Evolutionary conservation across 2,888 invertebrate species (phyloP).

Genomic region (Tiphia femorata): DNA sequence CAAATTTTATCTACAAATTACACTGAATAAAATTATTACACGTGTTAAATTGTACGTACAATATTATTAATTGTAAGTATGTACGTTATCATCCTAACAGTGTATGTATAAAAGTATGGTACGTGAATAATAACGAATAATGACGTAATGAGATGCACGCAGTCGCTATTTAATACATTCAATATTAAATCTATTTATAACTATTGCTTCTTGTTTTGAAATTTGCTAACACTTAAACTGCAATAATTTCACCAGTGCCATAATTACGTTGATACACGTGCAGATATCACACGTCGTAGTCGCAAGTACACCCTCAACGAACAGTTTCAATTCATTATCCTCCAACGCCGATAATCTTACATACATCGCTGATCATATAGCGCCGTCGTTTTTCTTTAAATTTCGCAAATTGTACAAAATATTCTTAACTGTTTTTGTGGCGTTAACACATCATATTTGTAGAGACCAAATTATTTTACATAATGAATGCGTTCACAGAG

Average conservation of each 20-base stretch:
- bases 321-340: too few species aligned
- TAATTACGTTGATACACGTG: slow-evolving; percentile 29
- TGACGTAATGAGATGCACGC: slow-evolving; percentile 43
- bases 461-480: slow-evolving; percentile 33
- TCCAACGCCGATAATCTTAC: too few species aligned
- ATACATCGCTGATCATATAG: too few species aligned
- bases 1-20: slow-evolving; percentile 25
- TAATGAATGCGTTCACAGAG: too few species aligned
- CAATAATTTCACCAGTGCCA: slow-evolving; percentile 30
- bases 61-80: slow-evolving; percentile 19
- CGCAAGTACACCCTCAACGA: too few species aligned
- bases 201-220: slow-evolving; percentile 45
- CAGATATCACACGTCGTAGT: slow-evolving; percentile 7
- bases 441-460: slow-evolving; percentile 29
- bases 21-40: slow-evolving; percentile 17
- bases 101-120: slow-evolving; percentile 45
- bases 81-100: slow-evolving; percentile 25
- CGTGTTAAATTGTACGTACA: slow-evolving; percentile 22
- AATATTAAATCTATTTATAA: slow-evolving; percentile 44
- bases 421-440: slow-evolving; percentile 30
- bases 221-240: slow-evolving; percentile 16
- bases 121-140: slow-evolving; percentile 44
- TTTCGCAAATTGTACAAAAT: too few species aligned
- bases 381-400: too few species aligned
- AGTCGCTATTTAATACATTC: slow-evolving; percentile 42